Conservation (phyloP, 2,797 vertebrate species). For the Fundulus diaphanus region DNA sequence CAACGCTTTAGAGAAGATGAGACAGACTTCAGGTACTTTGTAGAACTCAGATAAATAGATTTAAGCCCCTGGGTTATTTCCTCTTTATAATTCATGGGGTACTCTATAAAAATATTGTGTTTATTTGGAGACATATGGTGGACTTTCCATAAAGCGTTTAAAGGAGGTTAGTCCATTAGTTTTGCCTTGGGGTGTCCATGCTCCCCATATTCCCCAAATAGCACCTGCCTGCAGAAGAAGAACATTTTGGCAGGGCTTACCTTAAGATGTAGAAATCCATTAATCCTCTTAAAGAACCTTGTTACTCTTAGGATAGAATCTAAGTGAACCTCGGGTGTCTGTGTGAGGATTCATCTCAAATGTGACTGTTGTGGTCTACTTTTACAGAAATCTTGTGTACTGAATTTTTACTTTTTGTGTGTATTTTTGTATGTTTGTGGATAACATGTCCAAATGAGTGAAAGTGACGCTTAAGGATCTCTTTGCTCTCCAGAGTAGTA, state of each 20-base stretch:
- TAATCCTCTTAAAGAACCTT: slow-evolving; percentile 67
- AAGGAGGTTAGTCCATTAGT: slow-evolving; percentile 56
- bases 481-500: slow-evolving; percentile 26
- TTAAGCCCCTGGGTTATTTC: slow-evolving; percentile 10
- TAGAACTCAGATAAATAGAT: not conserved
- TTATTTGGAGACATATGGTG: slow-evolving; percentile 25
- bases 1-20: slow-evolving; percentile 3
- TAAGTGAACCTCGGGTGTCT: slow-evolving; percentile 56
- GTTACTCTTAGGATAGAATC: slow-evolving; percentile 52
- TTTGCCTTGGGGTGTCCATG: slow-evolving; percentile 55
- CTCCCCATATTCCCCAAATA: slow-evolving; percentile 49
- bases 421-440: slow-evolving; percentile 20
- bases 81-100: slow-evolving; percentile 9
- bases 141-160: slow-evolving; percentile 41
- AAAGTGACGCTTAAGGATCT: slow-evolving; percentile 45
- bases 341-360: slow-evolving; percentile 46
- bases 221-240: slow-evolving; percentile 44
- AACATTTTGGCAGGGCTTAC: slow-evolving; percentile 56
- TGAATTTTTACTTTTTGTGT: slow-evolving; percentile 20
- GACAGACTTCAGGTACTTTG: not conserved
- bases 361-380: slow-evolving; percentile 48
- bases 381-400: slow-evolving; percentile 47
- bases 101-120: slow-evolving; percentile 44
- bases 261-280: slow-evolving; percentile 63
- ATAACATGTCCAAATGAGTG: slow-evolving; percentile 59